Evolutionary conservation across 2,113 vertebrate species (phyloP).

Genomic region (Aleadryas rufinucha): DNA sequence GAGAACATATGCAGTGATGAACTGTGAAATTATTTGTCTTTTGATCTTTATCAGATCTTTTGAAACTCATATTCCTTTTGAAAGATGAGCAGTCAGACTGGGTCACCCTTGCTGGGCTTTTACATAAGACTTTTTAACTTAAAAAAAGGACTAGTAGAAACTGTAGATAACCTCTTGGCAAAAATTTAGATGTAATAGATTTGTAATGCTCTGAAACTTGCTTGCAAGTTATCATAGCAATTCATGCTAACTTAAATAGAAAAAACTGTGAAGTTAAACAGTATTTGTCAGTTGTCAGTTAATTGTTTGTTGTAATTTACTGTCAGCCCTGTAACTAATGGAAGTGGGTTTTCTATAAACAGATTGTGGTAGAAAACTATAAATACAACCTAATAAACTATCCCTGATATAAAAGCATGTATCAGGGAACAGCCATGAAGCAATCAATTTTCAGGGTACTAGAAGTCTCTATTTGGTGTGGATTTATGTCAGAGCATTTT

Average conservation of each 20-base stretch:
- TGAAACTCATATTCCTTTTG: neutral
- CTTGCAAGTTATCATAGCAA: neutral
- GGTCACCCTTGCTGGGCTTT: neutral
- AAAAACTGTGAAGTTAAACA: neutral
- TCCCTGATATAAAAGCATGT: neutral
- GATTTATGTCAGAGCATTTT: neutral
- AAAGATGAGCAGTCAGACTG: neutral
- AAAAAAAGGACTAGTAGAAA: neutral
- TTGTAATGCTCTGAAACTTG: neutral
- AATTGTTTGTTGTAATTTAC: neutral
- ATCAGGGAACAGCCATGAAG: neutral
- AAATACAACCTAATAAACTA: neutral
- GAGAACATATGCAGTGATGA: neutral
- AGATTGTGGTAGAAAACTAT: neutral
- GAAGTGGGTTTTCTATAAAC: neutral
- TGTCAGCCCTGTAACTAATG: neutral
- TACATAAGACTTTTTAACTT: neutral
- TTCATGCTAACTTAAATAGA: neutral
- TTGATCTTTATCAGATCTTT: neutral
- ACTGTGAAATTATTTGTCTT: neutral
- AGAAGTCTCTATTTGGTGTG: neutral
- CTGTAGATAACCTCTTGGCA: neutral
- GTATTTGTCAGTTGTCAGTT: neutral
- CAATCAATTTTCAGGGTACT: neutral
- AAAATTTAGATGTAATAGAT: neutral